These are phyloP conservation scores for Aplochiton taeniatus DNA, from an alignment of 2,797 vertebrate genomes.

Conservation along the genomic window DNA sequence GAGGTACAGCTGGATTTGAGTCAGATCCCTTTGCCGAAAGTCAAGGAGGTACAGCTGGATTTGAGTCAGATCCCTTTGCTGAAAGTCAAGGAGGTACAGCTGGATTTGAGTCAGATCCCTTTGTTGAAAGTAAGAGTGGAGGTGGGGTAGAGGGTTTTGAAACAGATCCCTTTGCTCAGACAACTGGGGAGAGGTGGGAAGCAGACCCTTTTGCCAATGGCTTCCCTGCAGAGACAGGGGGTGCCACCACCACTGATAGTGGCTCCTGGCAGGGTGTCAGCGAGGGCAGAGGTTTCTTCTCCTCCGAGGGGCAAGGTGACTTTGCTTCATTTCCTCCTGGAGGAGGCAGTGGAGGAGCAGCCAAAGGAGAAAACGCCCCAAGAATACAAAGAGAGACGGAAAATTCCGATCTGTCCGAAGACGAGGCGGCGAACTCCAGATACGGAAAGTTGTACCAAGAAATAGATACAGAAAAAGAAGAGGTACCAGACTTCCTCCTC, in stretches of 20 bases:
- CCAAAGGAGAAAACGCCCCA: constrained; percentile 72
- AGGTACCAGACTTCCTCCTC: constrained; percentile 84
- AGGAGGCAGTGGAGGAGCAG: constrained; percentile 52
- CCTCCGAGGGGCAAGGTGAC: constrained; percentile 59
- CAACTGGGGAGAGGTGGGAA: constrained; percentile 42
- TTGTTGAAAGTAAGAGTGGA: constrained; percentile 17
- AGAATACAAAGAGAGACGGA: constrained; percentile 84
- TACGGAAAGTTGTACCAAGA: constrained; percentile 94
- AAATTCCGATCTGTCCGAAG: constrained; percentile 95
- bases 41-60: background rate
- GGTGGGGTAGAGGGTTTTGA: constrained; percentile 10
- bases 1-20: background rate
- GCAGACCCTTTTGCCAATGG: constrained; percentile 66
- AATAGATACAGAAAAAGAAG: constrained; percentile 90
- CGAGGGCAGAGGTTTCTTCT: constrained; percentile 59
- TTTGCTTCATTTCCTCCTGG: constrained; percentile 43
- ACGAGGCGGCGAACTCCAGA: constrained; percentile 94
- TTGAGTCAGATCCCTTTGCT: constrained; percentile 15
- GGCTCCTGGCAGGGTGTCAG: constrained; percentile 67
- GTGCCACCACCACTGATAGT: constrained; percentile 25
- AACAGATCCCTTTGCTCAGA: constrained; percentile 22
- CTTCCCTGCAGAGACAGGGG: constrained; percentile 51
- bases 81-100: background rate
- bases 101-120: constrained; percentile 20
- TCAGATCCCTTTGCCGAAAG: constrained; percentile 14